phyloP scores from a whole-genome alignment of 2,888 invertebrate genomes.

The Exephanes ischioxanthus region DNA sequence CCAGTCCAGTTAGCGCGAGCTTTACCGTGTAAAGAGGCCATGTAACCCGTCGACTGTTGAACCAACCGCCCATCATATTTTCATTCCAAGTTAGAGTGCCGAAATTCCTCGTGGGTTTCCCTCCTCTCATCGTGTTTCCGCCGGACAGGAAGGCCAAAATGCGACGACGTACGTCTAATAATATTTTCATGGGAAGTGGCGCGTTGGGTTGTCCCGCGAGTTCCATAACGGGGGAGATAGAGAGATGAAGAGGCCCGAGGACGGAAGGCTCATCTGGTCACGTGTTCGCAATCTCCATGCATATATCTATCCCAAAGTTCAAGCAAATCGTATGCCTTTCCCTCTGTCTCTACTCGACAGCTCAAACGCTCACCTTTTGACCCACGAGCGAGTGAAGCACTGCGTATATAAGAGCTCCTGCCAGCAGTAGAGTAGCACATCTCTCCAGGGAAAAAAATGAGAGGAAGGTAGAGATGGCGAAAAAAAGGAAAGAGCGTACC shows the following conservation, averaged over 20 bases:
- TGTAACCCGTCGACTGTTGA: slow-evolving; percentile 13
- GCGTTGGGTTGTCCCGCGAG: slow-evolving; percentile 60
- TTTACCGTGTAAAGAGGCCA: slow-evolving; percentile 2
- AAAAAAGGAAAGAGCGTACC: slow-evolving; percentile 38
- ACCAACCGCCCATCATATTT: slow-evolving; percentile 47
- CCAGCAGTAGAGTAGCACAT: slow-evolving; percentile 57
- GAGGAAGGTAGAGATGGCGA: slow-evolving; percentile 17
- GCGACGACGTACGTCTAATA: slow-evolving; percentile 63
- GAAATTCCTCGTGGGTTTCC: slow-evolving; percentile 31
- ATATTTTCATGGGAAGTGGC: slow-evolving; percentile 63
- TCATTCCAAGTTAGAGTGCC: slow-evolving; percentile 56
- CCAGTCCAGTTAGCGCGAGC: slow-evolving; percentile 30
- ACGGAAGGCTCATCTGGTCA: slow-evolving; percentile 47
- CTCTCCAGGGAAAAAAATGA: slow-evolving; percentile 55
- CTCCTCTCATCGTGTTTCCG: background rate
- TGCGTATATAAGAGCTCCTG: slow-evolving; percentile 63
- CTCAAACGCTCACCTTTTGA: slow-evolving; percentile 78
- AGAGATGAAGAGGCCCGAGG: background rate
- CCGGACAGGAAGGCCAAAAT: slow-evolving; percentile 52
- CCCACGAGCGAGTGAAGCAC: slow-evolving; percentile 69
- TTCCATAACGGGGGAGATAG: slow-evolving; percentile 52
- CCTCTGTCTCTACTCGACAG: slow-evolving; percentile 51
- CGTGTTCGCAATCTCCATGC: slow-evolving; percentile 64
- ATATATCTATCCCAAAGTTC: slow-evolving; percentile 64
- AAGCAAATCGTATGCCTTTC: slow-evolving; percentile 52